Evolutionary conservation across 2,797 vertebrate genomes (phyloP), one percentile per base, ranked within the genome.

Genomic region (Pangasius mekongensis): DNA sequence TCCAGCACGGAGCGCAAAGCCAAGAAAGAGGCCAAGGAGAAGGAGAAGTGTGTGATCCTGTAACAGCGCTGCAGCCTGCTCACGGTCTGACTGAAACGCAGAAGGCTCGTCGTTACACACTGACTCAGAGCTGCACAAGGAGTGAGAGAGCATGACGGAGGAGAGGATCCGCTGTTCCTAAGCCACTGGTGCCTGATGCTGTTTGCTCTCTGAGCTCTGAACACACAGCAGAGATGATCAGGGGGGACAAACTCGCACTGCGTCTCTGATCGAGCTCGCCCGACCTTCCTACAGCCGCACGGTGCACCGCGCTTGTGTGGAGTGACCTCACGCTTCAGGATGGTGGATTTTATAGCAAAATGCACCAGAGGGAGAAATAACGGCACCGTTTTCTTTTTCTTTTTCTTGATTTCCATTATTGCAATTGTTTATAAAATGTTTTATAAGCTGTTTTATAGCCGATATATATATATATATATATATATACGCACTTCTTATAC

Each of bases 171-270:
- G 95, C 94, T 88, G 96, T 97, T 97, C 94, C 95, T 95, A 97
- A 95, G 97, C 98, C 98, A 96, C 97, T 97, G 97, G 98, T 99
- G 98, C 98, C 98, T 99, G 96, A 95, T 93, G 91, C 95, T 93
- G 94, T 94, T 93, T 90, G 86, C 86, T 85, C 90, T 91, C 85
- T 0, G 87, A 67, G 90, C 94, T 95, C 94, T 95, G 94, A 94
- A 94, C 94, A 93, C 93, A 49, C 49, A 93, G 95, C 94, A 94
- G 93, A 94, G 93, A 93, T 92, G 94, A 95, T 89, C 90, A 94
- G 95, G 39, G 39, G 47, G 95, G 96, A 85, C 93, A 90, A 86
- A 94, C 93, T 91, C 94, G 93, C 93, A 92, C 93, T 90, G 94
- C 33, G 6, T 93, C 95, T 97, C 97, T 96, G 94, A 94, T 95